Conservation (phyloP, 2,797 vertebrate species). For the Poeciliopsis turneri region DNA sequence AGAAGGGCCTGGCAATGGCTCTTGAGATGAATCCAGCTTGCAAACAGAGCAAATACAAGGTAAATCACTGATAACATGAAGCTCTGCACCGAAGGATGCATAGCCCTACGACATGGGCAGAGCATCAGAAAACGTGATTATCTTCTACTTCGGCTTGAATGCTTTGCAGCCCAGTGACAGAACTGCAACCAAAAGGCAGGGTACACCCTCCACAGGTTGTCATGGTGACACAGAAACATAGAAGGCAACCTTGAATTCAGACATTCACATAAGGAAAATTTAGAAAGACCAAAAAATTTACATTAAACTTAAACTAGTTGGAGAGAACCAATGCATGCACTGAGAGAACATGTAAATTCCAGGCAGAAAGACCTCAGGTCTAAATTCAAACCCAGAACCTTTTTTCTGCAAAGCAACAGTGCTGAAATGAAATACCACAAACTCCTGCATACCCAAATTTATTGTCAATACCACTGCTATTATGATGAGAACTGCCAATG, state of each 20-base stretch:
- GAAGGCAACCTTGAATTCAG: neutral
- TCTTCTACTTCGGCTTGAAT: neutral
- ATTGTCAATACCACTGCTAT: neutral
- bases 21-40: neutral
- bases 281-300: too few relatives aligned
- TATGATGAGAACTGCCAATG: neutral
- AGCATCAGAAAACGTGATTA: neutral
- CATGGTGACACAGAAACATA: neutral
- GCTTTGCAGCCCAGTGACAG: neutral
- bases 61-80: neutral
- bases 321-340: neutral
- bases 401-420: neutral
- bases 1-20: neutral
- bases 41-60: neutral
- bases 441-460: neutral
- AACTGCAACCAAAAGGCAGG: neutral
- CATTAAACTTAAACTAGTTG: too few relatives aligned
- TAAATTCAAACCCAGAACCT: neutral
- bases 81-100: neutral
- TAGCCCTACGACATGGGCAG: neutral
- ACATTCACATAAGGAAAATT: neutral
- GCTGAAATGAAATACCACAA: neutral
- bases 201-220: neutral
- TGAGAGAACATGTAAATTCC: neutral
- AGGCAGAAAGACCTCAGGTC: neutral